phyloP scores from a whole-genome alignment of 2,797 vertebrate species.

The Eremophila alpestris region DNA sequence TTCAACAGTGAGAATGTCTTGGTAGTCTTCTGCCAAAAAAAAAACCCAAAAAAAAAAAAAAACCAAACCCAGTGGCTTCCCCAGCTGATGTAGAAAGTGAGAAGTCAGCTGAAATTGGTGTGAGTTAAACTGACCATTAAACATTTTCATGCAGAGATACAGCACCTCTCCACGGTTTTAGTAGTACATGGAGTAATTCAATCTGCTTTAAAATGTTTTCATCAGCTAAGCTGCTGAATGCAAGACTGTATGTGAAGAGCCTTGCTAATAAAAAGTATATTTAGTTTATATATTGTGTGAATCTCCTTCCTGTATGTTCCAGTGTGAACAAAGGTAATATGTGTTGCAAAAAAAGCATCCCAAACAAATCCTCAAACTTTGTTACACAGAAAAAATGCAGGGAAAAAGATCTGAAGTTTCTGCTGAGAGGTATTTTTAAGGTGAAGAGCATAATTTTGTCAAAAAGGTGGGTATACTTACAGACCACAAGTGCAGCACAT shows the following conservation, averaged over 20 bases:
- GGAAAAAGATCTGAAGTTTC: background rate
- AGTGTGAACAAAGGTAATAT: background rate
- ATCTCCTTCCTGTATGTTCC: slow-evolving; percentile 21
- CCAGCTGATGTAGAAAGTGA: background rate
- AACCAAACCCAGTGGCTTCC: background rate
- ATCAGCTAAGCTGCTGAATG: background rate
- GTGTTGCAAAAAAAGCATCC: background rate
- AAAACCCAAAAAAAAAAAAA: background rate
- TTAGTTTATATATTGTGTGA: background rate
- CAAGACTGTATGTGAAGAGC: slow-evolving; percentile 21
- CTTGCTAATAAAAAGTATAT: slow-evolving; percentile 48
- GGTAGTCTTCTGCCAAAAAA: background rate
- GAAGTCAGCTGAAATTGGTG: background rate
- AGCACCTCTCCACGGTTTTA: background rate
- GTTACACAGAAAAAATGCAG: background rate
- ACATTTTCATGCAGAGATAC: background rate
- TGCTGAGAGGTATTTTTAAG: background rate
- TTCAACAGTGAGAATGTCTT: background rate
- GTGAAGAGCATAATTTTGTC: background rate
- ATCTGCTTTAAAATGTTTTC: background rate
- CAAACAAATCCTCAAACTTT: background rate
- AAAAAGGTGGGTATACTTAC: background rate
- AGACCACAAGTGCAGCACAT: background rate
- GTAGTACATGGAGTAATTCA: background rate
- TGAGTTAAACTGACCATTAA: background rate